These are phyloP conservation scores for Casuarius casuarius DNA, from an alignment of 2,113 vertebrate species.

Conservation along the genomic window DNA sequence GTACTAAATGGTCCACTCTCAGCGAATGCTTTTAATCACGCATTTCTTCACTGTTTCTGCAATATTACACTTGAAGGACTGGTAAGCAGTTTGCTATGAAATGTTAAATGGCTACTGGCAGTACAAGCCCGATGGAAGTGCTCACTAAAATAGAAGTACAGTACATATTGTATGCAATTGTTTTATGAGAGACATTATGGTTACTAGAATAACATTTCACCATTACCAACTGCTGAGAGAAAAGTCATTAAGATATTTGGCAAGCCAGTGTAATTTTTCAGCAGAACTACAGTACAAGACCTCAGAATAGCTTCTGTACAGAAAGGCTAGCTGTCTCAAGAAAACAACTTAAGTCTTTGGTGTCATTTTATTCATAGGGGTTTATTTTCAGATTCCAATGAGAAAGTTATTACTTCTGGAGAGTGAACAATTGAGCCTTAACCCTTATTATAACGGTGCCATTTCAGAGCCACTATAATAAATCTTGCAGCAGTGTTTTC, in stretches of 20 bases:
- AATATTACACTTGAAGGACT: conserved; percentile 83
- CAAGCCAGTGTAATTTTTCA: conserved; percentile 82
- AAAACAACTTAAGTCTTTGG: conserved; percentile 61
- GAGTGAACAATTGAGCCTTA: conserved; percentile 66
- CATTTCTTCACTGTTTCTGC: conserved; percentile 84
- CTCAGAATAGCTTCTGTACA: conserved; percentile 71
- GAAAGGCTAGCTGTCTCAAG: conserved; percentile 67
- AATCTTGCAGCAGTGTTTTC: conserved; percentile 34
- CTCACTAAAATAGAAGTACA: conserved; percentile 84
- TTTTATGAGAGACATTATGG: conserved; percentile 86
- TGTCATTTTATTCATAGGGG: conserved; percentile 67
- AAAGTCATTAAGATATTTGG: conserved; percentile 89
- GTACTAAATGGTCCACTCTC: conserved; percentile 81
- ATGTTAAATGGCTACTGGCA: conserved; percentile 81
- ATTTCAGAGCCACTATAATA: conserved; percentile 49
- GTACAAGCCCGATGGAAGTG: conserved; percentile 76
- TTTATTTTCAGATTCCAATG: conserved; percentile 75
- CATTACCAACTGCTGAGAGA: conserved; percentile 87
- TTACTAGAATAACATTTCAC: conserved; percentile 88
- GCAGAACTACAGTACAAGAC: conserved; percentile 76
- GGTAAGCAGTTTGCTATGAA: conserved; percentile 79
- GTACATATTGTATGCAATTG: conserved; percentile 86
- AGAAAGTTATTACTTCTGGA: conserved; percentile 61
- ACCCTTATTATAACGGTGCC: conserved; percentile 60
- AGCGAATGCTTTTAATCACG: conserved; percentile 87